A percentile compares a stretch with the other conserved stretches of the same genome.
These are phyloP conservation scores for Dicycla oo DNA, from an alignment of 2,888 invertebrate species.

Conservation along the genomic window DNA sequence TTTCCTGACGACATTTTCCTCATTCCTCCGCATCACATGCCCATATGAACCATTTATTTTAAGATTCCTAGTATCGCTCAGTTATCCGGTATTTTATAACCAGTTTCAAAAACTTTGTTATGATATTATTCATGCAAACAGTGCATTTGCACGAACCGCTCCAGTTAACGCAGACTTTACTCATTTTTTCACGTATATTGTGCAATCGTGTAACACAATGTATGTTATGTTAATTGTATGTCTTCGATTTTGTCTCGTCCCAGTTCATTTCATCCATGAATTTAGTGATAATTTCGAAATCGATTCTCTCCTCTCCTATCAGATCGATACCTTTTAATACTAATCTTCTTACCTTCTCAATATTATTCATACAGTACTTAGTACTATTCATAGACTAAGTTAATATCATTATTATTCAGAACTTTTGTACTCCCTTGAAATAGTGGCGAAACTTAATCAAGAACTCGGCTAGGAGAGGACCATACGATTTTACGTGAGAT, in stretches of 20 bases:
- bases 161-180: constrained; percentile 66
- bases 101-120: constrained; percentile 44
- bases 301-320: no score
- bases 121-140: constrained; percentile 64
- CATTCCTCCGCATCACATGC: no score
- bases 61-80: constrained; percentile 15
- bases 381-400: background rate
- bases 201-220: constrained; percentile 55
- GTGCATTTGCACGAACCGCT: constrained; percentile 65
- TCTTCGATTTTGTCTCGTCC: constrained; percentile 33
- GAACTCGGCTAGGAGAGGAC: constrained; percentile 68
- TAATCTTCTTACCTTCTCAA: background rate
- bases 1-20: no score
- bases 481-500: constrained; percentile 62
- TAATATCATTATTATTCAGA: constrained; percentile 12
- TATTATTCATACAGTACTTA: background rate
- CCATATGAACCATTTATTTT: background rate
- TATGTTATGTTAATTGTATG: constrained; percentile 36
- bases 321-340: background rate
- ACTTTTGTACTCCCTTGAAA: constrained; percentile 39
- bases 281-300: no score
- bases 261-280: constrained; percentile 5
- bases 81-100: constrained; percentile 37
- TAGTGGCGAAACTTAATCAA: constrained; percentile 72
- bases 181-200: constrained; percentile 60